Base-by-base conservation (phyloP, 2,113 vertebrate species). In the Microtus oregoni region DNA sequence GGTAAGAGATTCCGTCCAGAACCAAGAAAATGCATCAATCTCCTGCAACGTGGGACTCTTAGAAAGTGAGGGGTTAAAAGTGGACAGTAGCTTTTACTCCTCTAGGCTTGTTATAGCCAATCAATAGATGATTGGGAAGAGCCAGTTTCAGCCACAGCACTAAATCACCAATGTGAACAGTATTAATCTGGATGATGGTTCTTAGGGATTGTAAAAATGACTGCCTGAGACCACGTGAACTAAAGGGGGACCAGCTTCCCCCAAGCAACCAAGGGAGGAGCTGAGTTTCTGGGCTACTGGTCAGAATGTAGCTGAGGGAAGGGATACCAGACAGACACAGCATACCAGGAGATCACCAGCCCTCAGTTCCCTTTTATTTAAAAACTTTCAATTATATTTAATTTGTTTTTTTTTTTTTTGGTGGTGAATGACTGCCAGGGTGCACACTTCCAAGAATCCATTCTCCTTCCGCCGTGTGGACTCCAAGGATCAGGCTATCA, bases 41-140 rank as follows among this genome's bases (percentile, higher is more conserved):
- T 70, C 65, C 94, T 77, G 19, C 3, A 6, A 70, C 35, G 67
- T 72, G 89, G 38, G 6, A 70, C 41, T 38, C 89, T 44, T 35
- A 91, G 44, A 38, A 95, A 86, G 1, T 32, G 24, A 96, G 72
- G 13, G 17, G 32, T 58, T 83, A 22, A 5, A 28, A 22, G 26
- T 8, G 11, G 41, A 73, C 79, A 67, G 30, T 7, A 70, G 70
- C 38, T 52, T 52, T 61, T 81, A 67, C 65, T 65, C 92, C 65
- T 65, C 70, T 61, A 95, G 72, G 38, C 63, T 68, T 89, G 63
- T 79, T 95, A 68, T 61, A 92, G 41, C 52, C 81, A 44, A 91
- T 78, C 79, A 88, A 70, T 0, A 87, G 73, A 38, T 61, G 50
- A 38, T 11, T 28, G 28, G 65, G 61, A 95, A 94, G 67, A 44